A percentile compares a stretch with the other conserved stretches of the same genome.
phyloP scores from a whole-genome alignment of 2,113 vertebrate genomes.

The Mungos mungo region DNA sequence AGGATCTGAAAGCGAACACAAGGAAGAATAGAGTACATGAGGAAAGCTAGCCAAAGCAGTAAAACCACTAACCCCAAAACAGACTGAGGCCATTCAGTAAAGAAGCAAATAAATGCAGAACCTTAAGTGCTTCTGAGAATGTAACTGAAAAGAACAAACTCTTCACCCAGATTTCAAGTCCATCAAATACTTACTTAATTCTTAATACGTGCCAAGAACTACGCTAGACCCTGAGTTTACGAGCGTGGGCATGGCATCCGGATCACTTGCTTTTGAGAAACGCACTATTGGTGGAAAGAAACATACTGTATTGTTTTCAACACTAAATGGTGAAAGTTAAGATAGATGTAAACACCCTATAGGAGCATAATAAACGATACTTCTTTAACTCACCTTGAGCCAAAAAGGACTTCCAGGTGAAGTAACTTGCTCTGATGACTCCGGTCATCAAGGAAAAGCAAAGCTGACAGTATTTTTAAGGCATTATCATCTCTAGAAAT shows the following conservation, averaged over 20 bases:
- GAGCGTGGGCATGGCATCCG: not conserved
- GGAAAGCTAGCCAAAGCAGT: not conserved
- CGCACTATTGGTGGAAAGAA: not conserved
- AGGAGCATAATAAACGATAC: not conserved
- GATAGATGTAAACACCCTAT: not conserved
- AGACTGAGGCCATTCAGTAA: not conserved
- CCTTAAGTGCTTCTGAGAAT: not conserved
- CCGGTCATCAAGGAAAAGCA: not conserved
- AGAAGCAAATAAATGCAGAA: not conserved
- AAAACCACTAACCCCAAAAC: not conserved
- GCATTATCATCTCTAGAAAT: not conserved
- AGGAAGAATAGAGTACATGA: not conserved
- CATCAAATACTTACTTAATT: not conserved
- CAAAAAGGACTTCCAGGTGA: not conserved
- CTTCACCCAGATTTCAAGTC: constrained; percentile 13
- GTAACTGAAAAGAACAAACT: not conserved
- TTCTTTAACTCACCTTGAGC: not conserved
- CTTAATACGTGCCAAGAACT: not conserved
- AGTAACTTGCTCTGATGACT: not conserved
- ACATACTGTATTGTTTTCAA: not conserved
- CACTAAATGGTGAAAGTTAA: not conserved
- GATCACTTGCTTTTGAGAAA: not conserved
- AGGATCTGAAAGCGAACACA: not conserved
- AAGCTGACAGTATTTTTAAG: not conserved
- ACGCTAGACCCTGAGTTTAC: not conserved